Conservation (phyloP, 2,797 vertebrate genomes). For the Rousettus madagascariensis region DNA sequence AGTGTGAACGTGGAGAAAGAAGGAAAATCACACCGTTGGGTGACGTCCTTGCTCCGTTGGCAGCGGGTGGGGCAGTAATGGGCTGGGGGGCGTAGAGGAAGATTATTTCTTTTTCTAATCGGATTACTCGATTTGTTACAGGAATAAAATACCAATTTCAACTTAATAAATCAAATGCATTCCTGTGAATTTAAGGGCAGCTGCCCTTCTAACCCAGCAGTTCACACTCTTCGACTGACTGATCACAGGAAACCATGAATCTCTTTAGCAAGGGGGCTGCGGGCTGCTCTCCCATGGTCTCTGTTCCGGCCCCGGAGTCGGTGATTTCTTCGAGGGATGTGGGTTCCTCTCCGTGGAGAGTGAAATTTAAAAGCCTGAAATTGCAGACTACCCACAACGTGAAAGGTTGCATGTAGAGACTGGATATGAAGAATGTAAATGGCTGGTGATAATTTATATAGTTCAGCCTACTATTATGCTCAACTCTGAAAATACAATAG, state of each 20-base stretch:
- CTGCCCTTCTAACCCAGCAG: too few species aligned
- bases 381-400: not conserved
- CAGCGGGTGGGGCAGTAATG: not conserved
- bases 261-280: not conserved
- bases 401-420: not conserved
- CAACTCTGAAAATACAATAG: not conserved
- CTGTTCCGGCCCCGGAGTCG: not conserved
- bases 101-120: not conserved
- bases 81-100: not conserved
- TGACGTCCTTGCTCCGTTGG: too few species aligned
- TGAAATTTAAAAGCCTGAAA: not conserved
- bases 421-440: too few species aligned
- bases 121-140: not conserved
- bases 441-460: not conserved
- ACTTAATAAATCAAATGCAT: not conserved
- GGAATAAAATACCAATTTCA: not conserved
- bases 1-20: not conserved
- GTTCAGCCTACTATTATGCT: not conserved
- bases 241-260: not conserved
- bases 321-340: not conserved
- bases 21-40: rapidly evolving
- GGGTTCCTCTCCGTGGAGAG: not conserved
- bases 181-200: not conserved
- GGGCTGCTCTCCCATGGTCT: not conserved
- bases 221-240: not conserved